Evolutionary conservation across 1,140 invertebrate species (phyloP), one percentile per base, ranked within the genome.

Genomic region (Ptiloglossa arizonensis): DNA sequence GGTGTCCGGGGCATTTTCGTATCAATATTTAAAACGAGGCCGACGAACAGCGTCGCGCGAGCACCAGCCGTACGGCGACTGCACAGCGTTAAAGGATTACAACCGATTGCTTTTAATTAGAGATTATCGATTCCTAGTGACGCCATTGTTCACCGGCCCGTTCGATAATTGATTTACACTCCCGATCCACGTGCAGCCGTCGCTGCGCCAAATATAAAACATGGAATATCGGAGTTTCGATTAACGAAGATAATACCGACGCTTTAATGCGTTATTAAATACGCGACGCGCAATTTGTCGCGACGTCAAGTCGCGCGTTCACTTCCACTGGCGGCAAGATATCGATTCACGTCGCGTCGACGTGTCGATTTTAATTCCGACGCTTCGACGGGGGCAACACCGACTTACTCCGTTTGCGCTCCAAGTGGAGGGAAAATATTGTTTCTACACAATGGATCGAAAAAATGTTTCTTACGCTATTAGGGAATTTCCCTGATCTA

Each of bases 21-120:
- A 75, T 79, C 32, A 67, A 74, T 74, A 73, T 67, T 66, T 64
- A 50, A 66, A 46, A 46, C 29, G 22, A 15, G n/a, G 38, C 19
- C 19, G 46, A 22, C 32, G 15, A 1, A 44, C 22, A 24, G 24
- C 29, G 29, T 11, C 15, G 13, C n/a, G n/a, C n/a, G n/a, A n/a
- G n/a, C n/a, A n/a, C n/a, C n/a, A n/a, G n/a, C 50, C 5, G 22
- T 22, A 22, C n/a, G 22, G 50, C 50, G 50, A 9, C 22, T 52
- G 50, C 50, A n/a, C 35, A 5, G 59, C n/a, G n/a, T 56, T 32
- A 29, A 57, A 48, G 32, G 48, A 48, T 75, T 68, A 75, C 54
- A n/a, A 52, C 17, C 38, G 71, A 74, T 56, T 66, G 63, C 22
- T 67, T 74, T 67, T 46, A 67, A 74, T 74, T 56, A 27, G 4